Percentiles rank a stretch among this genome's conserved stretches.
Evolutionary conservation across 2,113 vertebrate species (phyloP).

Genomic region (Rhinopomastus cyanomelas): DNA sequence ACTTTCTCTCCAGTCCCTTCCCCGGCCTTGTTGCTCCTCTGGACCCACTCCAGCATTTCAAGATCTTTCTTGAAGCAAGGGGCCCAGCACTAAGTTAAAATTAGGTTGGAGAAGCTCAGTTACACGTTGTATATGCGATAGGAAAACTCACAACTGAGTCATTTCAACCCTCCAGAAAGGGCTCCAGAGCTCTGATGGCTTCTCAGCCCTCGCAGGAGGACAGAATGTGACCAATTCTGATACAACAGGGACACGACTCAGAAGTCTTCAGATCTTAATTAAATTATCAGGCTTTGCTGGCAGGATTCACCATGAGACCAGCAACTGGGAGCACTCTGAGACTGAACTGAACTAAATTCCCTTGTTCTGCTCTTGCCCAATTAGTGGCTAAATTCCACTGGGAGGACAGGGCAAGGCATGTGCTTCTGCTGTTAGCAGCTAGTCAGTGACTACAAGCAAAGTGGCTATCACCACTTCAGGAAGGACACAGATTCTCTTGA

Average conservation of each 20-base stretch:
- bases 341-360: not conserved
- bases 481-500: not conserved
- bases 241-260: not conserved
- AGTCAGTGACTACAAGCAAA: not conserved
- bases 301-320: constrained; percentile 7
- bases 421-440: not conserved
- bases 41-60: too few relatives aligned
- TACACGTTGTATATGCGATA: not conserved
- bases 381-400: constrained; percentile 24
- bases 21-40: too few relatives aligned
- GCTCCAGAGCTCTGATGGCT: not conserved
- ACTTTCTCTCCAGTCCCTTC: too few relatives aligned
- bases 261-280: constrained; percentile 25
- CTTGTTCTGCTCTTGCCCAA: constrained; percentile 20
- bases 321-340: not conserved
- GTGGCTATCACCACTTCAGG: not conserved
- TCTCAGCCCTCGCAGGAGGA: not conserved
- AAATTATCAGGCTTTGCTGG: not conserved
- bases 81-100: too few relatives aligned
- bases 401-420: not conserved
- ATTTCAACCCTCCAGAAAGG: not conserved
- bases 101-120: too few relatives aligned
- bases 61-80: too few relatives aligned
- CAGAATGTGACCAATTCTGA: not conserved
- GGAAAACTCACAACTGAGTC: not conserved